Evolutionary conservation across 2,888 invertebrate genomes (phyloP), one percentile per base, ranked within the genome.

Genomic region (Agonum fuliginosum): DNA sequence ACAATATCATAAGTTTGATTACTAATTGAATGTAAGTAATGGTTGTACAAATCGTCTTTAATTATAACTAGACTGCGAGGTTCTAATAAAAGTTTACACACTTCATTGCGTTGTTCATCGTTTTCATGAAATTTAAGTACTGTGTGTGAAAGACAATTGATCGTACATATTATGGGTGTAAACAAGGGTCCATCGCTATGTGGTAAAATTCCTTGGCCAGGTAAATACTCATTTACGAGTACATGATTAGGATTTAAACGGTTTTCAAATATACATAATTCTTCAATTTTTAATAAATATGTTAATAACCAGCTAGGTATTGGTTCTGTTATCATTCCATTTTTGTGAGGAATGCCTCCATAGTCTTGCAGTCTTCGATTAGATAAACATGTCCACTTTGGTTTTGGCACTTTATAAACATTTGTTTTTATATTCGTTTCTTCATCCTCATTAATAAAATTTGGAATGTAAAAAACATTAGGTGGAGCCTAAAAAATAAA

Each of bases 161-260:
- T 93, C 0, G 99, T 99, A 14, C 97, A 93, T 74, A 99, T 95
- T 10, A 94, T 93, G 0, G 98, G 98, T 86, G 93, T 93, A 86
- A 98, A 99, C 12, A 99, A 87, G 0, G 97, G 95, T 0, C 99
- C 99, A 88, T 99, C 99, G 20, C 95, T 92, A 88, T 99, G 99
- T 1, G 98, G 95, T 95, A 99, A 95, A 79, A 99, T 98, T 10
- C 99, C 99, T 88, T 99, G 97, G 0, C 96, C 96, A 0, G 97
- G 90, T 79, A 91, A 86, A 87, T 99, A 99, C 87, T 99, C 98
- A 88, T 99, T 99, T 0, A 99, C 92, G 34, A 99, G 88, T 0
- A 98, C 93, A 88, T 99, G 99, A 86, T 99, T 99, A 0, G 98
- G 94, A 78, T 89, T 90, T 80, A 91, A 91, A 22, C 67, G 30